Conservation (phyloP, 2,797 vertebrate species). For the Betta splendens region DNA sequence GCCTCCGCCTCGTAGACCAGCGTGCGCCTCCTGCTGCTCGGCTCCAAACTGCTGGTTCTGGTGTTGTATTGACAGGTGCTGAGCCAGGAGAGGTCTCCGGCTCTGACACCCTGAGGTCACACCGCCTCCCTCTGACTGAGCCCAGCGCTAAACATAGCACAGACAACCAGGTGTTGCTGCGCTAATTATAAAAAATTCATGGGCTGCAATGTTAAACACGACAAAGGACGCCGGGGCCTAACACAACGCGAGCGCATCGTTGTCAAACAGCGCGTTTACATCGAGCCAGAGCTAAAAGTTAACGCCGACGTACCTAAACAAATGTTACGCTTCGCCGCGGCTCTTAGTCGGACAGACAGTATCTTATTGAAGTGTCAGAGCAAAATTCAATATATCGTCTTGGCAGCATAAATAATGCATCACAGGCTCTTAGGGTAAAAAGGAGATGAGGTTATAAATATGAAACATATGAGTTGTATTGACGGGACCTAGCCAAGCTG, state of each 20-base stretch:
- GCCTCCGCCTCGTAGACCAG: too few species aligned
- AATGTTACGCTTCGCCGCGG: constrained; percentile 14
- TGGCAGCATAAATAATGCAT: constrained; percentile 79
- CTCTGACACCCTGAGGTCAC: constrained; percentile 82
- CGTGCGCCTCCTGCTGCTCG: too few species aligned
- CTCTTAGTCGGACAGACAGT: constrained; percentile 35
- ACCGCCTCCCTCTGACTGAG: constrained; percentile 56
- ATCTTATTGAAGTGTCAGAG: constrained; percentile 60
- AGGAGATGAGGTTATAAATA: constrained; percentile 75
- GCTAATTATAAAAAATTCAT: constrained; percentile 77
- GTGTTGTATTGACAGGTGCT: constrained; percentile 73
- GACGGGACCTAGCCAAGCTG: constrained; percentile 67
- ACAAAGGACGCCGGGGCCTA: constrained; percentile 49
- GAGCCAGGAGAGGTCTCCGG: constrained; percentile 64
- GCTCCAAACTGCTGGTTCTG: constrained; percentile 72
- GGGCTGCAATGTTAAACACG: constrained; percentile 76
- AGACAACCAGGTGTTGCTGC: constrained; percentile 37
- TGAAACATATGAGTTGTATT: constrained; percentile 74
- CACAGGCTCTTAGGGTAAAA: constrained; percentile 67
- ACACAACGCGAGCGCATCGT: too few species aligned
- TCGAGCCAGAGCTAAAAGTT: constrained; percentile 4
- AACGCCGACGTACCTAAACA: constrained; percentile 2
- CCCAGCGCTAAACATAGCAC: constrained; percentile 69
- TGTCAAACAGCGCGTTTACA: not conserved
- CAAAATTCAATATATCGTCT: constrained; percentile 71